These are phyloP conservation scores for Pharmacophagus antenor DNA, from an alignment of 2,888 invertebrate genomes.

Conservation along the genomic window DNA sequence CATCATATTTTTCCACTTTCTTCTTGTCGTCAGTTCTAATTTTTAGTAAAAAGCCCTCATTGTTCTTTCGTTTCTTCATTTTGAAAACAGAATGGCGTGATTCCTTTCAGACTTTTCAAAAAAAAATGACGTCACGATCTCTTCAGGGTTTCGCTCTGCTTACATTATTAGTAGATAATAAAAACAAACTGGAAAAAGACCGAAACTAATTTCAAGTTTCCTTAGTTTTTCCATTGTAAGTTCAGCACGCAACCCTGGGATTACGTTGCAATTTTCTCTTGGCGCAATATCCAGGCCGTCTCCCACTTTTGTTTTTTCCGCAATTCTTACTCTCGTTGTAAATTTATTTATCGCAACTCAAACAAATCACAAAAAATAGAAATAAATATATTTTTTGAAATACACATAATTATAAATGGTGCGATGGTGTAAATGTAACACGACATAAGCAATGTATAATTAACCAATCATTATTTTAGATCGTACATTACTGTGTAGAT, in stretches of 20 bases:
- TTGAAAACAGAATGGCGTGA: neutral
- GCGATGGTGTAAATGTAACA: no score
- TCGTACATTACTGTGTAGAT: no score
- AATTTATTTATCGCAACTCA: slow-evolving; percentile 9
- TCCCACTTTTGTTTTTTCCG: slow-evolving; percentile 17
- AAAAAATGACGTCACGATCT: neutral
- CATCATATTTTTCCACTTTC: no score
- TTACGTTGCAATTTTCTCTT: slow-evolving; percentile 34
- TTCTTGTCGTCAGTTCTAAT: neutral
- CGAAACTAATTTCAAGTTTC: slow-evolving; percentile 33
- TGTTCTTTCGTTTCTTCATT: neutral
- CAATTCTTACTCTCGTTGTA: slow-evolving; percentile 6
- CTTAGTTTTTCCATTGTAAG: slow-evolving; percentile 56
- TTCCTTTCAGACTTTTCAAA: neutral
- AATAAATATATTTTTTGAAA: neutral
- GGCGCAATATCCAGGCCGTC: slow-evolving; percentile 40
- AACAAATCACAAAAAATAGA: neutral
- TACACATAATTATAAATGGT: no score
- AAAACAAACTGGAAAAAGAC: slow-evolving; percentile 34
- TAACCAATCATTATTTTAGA: no score
- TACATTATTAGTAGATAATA: slow-evolving; percentile 20
- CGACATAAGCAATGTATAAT: no score
- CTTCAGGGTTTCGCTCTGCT: neutral
- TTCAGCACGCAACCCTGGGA: slow-evolving; percentile 48
- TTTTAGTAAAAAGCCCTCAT: no score